A percentile compares a stretch with the other conserved stretches of the same genome.
Conservation (phyloP, 2,113 vertebrate genomes). For the Agapornis roseicollis region DNA sequence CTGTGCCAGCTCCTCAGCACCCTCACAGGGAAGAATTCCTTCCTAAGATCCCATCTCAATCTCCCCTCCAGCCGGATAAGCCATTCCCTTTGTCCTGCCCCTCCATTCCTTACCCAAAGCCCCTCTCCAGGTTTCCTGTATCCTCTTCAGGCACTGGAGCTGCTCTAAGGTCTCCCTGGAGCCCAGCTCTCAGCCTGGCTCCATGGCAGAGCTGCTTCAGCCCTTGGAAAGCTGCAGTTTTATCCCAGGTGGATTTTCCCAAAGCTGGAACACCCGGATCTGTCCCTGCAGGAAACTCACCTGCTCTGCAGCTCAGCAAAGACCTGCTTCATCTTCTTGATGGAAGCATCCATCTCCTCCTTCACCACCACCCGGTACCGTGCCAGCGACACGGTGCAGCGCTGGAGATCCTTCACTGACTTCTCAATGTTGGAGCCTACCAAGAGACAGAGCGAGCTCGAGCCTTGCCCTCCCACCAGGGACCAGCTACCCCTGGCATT, state of each 20-base stretch:
- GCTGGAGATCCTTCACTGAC: slow-evolving; percentile 94
- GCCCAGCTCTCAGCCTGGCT: not conserved
- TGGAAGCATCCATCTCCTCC: slow-evolving; percentile 94
- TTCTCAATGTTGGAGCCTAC: slow-evolving; percentile 92
- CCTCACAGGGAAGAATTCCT: not conserved
- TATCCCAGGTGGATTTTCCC: not conserved
- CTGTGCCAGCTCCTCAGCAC: not conserved
- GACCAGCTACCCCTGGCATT: not conserved
- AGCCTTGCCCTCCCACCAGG: not conserved
- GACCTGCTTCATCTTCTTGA: slow-evolving; percentile 93
- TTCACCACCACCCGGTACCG: slow-evolving; percentile 93
- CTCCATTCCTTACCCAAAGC: not conserved
- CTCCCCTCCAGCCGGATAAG: not conserved
- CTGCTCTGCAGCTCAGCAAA: slow-evolving; percentile 93
- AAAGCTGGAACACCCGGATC: not conserved
- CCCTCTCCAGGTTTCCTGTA: not conserved
- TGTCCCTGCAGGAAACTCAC: slow-evolving; percentile 61
- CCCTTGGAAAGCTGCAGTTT: not conserved
- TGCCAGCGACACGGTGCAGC: slow-evolving; percentile 90
- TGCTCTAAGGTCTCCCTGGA: not conserved
- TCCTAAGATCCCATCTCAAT: too few species aligned
- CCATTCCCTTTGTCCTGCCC: not conserved
- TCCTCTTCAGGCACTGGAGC: not conserved
- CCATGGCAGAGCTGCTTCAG: not conserved
- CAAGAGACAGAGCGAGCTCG: not conserved